Evolutionary conservation across 2,797 vertebrate genomes (phyloP), one percentile per base, ranked within the genome.

Genomic region (Oophaga sylvatica): DNA sequence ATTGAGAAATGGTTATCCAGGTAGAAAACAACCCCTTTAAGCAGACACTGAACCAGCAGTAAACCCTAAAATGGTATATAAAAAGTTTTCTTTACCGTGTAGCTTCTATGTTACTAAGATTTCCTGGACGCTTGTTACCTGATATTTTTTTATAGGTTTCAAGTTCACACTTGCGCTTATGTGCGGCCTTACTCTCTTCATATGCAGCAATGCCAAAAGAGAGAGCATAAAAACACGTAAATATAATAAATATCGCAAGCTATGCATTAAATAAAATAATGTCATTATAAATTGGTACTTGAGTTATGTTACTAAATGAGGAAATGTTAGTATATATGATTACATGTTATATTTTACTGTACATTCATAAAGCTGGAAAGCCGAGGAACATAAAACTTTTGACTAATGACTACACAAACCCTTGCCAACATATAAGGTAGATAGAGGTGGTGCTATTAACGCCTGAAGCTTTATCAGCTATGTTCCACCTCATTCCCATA

Each of bases 401-500:
- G 82, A 70, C 41, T 48, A 53, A 53, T 85, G n/a, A 77, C 60
- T 65, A 19, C 60, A 78, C 5, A 20, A 29, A 56, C n/a, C n/a
- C 41, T 77, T 63, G 83, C 59, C 73, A 78, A 22, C 35, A 31
- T 65, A 11, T 63, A 78, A 7, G n/a, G 19, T 77, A 62, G 31
- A 65, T 77, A 29, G 73, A 77, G 45, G 59, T 67, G 83, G 57
- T 67, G 83, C 59, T 76, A 53, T 75, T 78, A 45, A 65, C 56
- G 73, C 83, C 83, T 22, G 73, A 62, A 85, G 83, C 83, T 62
- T 48, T 22, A n/a, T 84, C 71, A 76, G 20, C 80, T 53, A 75
- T 62, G 83, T 77, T 48, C 83, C 60, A 77, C 73, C 83, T 77
- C 73, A 65, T n/a, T 78, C 59, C 71, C 60, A 85, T 85, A 77